A percentile compares a stretch with the other conserved stretches of the same genome.
Evolutionary conservation across 2,797 vertebrate species (phyloP).

Genomic region (Eulemur mongoz): DNA sequence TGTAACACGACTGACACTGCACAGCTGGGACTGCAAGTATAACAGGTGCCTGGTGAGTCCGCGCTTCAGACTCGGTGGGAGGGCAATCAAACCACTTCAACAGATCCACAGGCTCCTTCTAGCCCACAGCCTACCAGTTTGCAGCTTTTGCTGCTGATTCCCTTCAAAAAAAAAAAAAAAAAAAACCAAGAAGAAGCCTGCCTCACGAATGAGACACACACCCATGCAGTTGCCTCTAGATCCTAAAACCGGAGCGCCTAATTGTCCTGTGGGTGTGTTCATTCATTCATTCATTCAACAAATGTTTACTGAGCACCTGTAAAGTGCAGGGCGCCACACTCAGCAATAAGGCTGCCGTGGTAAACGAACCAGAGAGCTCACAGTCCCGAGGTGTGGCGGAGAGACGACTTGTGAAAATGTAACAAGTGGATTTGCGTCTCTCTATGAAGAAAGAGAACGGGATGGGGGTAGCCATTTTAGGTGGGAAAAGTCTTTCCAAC

Average conservation of each 20-base stretch:
- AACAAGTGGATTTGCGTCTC: neutral
- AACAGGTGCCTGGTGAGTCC: neutral
- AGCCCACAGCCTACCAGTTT: neutral
- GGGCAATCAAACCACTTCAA: constrained; percentile 3
- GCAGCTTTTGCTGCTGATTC: neutral
- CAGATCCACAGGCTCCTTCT: neutral
- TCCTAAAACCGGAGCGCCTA: neutral
- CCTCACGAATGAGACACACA: neutral
- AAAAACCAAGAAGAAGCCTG: neutral
- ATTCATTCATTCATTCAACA: neutral
- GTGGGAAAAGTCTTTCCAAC: neutral
- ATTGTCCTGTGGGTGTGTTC: neutral
- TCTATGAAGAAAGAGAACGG: neutral
- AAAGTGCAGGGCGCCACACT: neutral
- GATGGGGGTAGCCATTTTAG: neutral
- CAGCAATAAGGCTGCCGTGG: neutral
- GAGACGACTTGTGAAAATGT: neutral
- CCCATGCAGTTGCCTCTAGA: neutral
- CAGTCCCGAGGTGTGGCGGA: neutral
- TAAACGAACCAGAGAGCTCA: neutral
- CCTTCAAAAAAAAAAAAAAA: neutral
- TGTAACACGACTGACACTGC: neutral
- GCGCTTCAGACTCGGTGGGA: neutral
- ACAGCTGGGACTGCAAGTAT: neutral
- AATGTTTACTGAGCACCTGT: neutral